These are phyloP conservation scores for Pteruthius melanotis DNA, from an alignment of 2,113 vertebrate species.

Conservation along the genomic window DNA sequence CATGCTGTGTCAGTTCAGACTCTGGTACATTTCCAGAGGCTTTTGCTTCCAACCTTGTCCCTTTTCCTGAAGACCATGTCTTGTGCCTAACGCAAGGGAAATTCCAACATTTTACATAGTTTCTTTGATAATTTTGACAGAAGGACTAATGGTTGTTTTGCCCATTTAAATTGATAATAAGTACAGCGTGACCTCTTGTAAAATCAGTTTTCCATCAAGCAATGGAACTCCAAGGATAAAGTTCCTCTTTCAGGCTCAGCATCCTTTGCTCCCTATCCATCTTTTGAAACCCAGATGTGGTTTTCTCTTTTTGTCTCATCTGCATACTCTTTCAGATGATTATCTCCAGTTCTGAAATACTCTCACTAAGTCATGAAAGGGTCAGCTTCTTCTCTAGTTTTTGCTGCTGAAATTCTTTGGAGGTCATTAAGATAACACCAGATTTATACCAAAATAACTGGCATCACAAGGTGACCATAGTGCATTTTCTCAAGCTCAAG, in stretches of 20 bases:
- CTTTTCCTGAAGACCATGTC: neutral
- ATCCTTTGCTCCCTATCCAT: neutral
- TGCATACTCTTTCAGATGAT: neutral
- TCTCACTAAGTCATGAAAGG: neutral
- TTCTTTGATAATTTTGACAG: neutral
- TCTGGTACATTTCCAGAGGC: neutral
- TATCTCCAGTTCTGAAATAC: neutral
- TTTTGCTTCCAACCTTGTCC: neutral
- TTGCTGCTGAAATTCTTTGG: neutral
- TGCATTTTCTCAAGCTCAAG: neutral
- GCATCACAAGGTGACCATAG: neutral
- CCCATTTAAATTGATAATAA: neutral
- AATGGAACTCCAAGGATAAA: neutral
- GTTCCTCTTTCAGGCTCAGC: neutral
- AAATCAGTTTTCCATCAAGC: neutral
- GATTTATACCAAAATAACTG: neutral
- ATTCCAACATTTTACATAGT: neutral
- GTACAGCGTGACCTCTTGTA: neutral
- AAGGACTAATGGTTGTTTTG: neutral
- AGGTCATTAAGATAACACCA: neutral
- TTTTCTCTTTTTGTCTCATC: neutral
- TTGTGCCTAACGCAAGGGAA: neutral
- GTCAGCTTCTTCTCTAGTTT: neutral
- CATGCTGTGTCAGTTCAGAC: neutral
- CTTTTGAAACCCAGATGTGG: neutral